Evolutionary conservation across 2,888 invertebrate genomes (phyloP).

Genomic region (Oligia latruncula): DNA sequence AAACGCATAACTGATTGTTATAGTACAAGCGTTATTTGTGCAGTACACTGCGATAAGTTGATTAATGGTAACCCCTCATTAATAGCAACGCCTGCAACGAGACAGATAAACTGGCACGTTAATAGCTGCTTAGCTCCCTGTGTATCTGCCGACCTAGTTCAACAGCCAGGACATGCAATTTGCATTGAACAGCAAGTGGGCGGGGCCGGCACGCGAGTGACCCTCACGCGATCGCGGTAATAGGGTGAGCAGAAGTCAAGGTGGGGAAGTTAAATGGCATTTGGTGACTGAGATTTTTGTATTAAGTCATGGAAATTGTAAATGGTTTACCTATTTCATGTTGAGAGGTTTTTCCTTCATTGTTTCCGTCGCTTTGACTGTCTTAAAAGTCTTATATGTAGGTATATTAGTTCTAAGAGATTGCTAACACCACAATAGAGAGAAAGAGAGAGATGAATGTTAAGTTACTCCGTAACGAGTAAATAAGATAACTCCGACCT

Average conservation of each 20-base stretch:
- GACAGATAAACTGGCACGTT: slow-evolving; percentile 3
- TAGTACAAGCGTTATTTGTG: neutral
- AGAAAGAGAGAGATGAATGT: neutral
- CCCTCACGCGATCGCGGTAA: slow-evolving; percentile 10
- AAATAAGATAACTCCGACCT: neutral
- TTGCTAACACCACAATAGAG: neutral
- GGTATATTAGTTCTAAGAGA: neutral
- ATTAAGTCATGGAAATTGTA: neutral
- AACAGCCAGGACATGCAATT: slow-evolving; percentile 28
- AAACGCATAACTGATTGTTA: neutral
- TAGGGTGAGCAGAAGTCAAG: slow-evolving; percentile 17
- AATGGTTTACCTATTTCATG: neutral
- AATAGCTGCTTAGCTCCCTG: slow-evolving; percentile 19
- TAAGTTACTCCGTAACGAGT: neutral
- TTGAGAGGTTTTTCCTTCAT: neutral
- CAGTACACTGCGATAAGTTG: slow-evolving; percentile 10
- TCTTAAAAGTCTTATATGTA: neutral
- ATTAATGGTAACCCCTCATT: slow-evolving; percentile 16
- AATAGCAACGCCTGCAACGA: slow-evolving; percentile 11
- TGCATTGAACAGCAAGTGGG: slow-evolving; percentile 51
- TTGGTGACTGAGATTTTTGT: neutral
- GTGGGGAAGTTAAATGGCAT: neutral
- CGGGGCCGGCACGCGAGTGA: slow-evolving; percentile 13
- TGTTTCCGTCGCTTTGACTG: neutral
- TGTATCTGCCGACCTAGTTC: slow-evolving; percentile 4